phyloP scores from a whole-genome alignment of 2,888 invertebrate species.

The Melanchra persicariae region DNA sequence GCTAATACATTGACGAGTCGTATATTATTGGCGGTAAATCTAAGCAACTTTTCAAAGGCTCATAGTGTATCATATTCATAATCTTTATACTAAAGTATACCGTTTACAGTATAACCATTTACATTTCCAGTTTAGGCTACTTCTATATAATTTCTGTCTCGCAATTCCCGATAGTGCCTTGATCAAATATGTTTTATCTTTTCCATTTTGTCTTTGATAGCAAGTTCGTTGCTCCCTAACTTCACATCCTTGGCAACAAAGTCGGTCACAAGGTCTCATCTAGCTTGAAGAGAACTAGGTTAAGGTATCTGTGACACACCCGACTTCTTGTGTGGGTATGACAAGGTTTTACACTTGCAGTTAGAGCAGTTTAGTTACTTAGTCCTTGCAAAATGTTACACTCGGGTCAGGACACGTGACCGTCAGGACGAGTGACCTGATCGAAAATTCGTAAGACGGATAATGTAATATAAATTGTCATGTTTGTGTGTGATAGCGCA shows the following conservation, averaged over 20 bases:
- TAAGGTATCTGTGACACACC: slow-evolving; percentile 1
- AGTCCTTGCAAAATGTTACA: background rate
- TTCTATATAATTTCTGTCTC: background rate
- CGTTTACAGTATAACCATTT: background rate
- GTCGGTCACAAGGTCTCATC: background rate
- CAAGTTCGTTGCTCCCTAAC: slow-evolving; percentile 17
- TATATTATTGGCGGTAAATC: background rate
- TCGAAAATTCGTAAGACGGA: no score
- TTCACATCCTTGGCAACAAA: background rate
- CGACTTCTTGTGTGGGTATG: background rate
- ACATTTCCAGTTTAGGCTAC: background rate
- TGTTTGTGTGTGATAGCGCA: no score
- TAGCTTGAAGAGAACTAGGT: slow-evolving; percentile 10
- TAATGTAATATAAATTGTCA: no score
- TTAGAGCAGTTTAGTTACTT: no score
- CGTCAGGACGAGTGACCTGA: no score
- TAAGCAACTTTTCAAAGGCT: no score
- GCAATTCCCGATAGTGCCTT: background rate
- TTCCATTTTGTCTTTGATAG: slow-evolving; percentile 23
- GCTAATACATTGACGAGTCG: background rate
- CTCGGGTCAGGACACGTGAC: no score
- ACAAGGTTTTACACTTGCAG: background rate
- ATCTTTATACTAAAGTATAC: no score
- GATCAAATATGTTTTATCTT: slow-evolving; percentile 25
- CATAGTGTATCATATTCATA: no score